Conservation (phyloP, 2,888 invertebrate species). For the Drosophila subsilvestris region DNA sequence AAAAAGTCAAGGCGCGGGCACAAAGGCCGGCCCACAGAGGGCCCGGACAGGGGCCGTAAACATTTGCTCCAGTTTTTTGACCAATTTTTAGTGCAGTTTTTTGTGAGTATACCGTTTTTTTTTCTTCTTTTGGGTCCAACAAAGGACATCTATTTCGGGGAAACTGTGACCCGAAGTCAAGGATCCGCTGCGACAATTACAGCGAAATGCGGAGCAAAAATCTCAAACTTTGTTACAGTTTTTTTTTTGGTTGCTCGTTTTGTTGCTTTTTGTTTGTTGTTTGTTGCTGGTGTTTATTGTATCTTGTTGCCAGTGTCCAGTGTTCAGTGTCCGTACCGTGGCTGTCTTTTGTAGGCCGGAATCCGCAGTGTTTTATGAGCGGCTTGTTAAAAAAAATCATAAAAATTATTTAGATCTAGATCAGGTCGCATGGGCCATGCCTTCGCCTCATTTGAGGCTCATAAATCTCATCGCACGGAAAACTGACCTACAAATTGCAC, state of each 20-base stretch:
- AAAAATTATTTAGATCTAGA: slow-evolving; percentile 70
- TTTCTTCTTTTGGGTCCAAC: slow-evolving; percentile 5
- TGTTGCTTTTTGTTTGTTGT: background rate
- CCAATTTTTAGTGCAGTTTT: slow-evolving; percentile 81
- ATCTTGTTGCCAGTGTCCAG: too few relatives aligned
- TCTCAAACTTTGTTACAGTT: slow-evolving; percentile 34
- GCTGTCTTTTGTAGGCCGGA: background rate
- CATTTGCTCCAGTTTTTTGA: slow-evolving; percentile 79
- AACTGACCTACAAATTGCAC: slow-evolving; percentile 53
- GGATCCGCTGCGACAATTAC: slow-evolving; percentile 48
- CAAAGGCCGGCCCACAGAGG: slow-evolving; percentile 1
- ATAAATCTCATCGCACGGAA: slow-evolving; percentile 55
- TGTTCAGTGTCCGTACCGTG: background rate
- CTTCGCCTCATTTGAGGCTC: slow-evolving; percentile 31
- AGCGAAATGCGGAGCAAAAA: slow-evolving; percentile 41
- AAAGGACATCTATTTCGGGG: slow-evolving; percentile 51
- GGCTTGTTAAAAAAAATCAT: slow-evolving; percentile 71
- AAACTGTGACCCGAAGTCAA: slow-evolving; percentile 15
- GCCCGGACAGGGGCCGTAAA: slow-evolving; percentile 31
- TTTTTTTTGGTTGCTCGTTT: slow-evolving; percentile 21
- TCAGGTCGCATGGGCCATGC: slow-evolving; percentile 42
- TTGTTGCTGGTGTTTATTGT: background rate
- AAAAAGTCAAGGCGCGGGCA: slow-evolving; percentile 27
- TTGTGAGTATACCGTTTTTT: slow-evolving; percentile 60
- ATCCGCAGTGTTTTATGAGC: slow-evolving; percentile 51